Percentiles rank a stretch among this genome's conserved stretches.
phyloP scores from a whole-genome alignment of 2,797 vertebrate species.

The Sebastolobus alascanus region DNA sequence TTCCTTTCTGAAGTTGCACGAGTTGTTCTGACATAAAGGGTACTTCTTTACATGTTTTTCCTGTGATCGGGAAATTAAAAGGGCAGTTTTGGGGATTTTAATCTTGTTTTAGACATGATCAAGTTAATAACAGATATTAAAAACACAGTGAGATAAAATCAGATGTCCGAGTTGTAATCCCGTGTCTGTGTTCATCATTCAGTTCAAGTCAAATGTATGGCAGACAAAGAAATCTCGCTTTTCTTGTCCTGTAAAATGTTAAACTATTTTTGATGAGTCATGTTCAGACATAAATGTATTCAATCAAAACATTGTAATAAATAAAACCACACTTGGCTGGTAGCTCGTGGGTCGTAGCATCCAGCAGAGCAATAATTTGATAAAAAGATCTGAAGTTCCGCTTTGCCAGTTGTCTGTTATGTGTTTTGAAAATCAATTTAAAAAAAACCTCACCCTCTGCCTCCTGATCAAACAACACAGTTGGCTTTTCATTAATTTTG shows the following conservation, averaged over 20 bases:
- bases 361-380: not conserved
- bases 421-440: slow-evolving; percentile 6
- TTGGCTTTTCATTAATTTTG: not conserved
- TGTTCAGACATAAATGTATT: not conserved
- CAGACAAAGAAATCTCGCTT: not conserved
- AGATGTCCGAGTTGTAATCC: no score
- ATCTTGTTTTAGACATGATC: no score
- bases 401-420: not conserved
- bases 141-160: not conserved
- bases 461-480: not conserved
- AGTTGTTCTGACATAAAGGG: not conserved
- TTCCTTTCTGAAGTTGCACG: not conserved
- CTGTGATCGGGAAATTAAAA: no score
- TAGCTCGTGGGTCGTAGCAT: not conserved
- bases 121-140: not conserved
- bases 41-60: no score
- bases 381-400: not conserved
- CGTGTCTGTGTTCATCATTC: not conserved
- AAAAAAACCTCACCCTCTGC: not conserved
- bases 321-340: not conserved
- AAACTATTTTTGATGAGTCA: not conserved
- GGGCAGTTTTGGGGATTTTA: no score
- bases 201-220: not conserved
- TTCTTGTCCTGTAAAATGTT: no score
- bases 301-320: not conserved